Evolutionary conservation across 1,140 invertebrate species (phyloP), one percentile per base, ranked within the genome.

Genomic region (Diorhabda carinulata): DNA sequence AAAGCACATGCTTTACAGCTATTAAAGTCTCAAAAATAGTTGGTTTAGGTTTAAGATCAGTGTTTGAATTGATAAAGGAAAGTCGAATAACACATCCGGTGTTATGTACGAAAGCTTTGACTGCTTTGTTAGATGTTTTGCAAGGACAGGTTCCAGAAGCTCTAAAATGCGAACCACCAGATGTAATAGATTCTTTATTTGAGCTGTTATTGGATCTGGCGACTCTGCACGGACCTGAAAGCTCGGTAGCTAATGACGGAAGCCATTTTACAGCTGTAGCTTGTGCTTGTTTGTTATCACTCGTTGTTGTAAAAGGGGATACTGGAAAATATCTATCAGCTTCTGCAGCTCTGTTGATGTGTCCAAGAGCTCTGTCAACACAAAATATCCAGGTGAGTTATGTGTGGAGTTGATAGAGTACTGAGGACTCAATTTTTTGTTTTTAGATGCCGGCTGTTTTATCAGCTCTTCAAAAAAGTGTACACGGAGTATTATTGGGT

Each of bases 221-320:
- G 42, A 92, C 89, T 57, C 86, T 86, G 72, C 86, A 87, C 77
- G 86, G 87, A 41, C 86, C 87, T 45, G 82, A 86, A 75, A 83
- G 84, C 73, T 77, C 82, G 42, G 82, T 83, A 70, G 81, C 82
- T 4, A 86, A 87, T 73, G 85, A 87, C 73, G 88, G 88, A 10
- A 87, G 86, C 74, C 87, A 88, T 69, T 85, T 96, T 71, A 94
- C 92, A 47, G 90, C 94, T 42, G 87, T 96, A 65, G 93, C 95
- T 57, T 96, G 94, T 82, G 91, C 95, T 3, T 96, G 94, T 78
- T 84, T 98, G 2, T 86, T 98, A 43, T 94, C 93, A 68, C 84
- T 98, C 59, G 93, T 94, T 43, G 91, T 97, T n/a, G 95, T 95
- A 2, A 84, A 93, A 67, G 96, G 96, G 2, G 93, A 97, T 78